Evolutionary conservation across 2,797 vertebrate genomes (phyloP), one percentile per base, ranked within the genome.

Genomic region (Gephyroberyx darwinii): DNA sequence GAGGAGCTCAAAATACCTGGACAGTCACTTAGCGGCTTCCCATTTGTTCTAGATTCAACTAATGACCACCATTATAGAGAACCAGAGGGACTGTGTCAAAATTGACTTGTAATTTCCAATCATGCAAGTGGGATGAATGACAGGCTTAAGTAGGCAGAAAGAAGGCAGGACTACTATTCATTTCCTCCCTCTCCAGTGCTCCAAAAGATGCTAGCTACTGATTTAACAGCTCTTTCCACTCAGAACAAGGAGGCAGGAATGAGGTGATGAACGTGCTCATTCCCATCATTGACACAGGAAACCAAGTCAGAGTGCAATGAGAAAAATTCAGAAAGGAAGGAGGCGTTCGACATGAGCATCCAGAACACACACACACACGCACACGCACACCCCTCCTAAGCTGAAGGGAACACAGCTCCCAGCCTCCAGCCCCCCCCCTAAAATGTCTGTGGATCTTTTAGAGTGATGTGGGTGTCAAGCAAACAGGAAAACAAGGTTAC

Each of bases 191-290:
- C 69, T 84, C 72, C 53, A 69, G 58, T 51, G 60, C 71, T 84
- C 65, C 20, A 57, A 78, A 74, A 47, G 47, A 75, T 78, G 57
- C 67, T 22, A 16, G 55, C 59, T 13, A 65, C 31, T 69, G 55
- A 68, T 73, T 59, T 79, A 61, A 82, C 52, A 71, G 26, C 69
- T 75, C 59, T 64, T 78, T 74, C 71, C 63, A 79, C 47, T 83
- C 4, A 20, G 74, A 81, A 74, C 68, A 77, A 71, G 26, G 39
- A 43, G 59, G 58, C 65, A 80, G 85, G 56, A 78, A 86, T 84
- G 80, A 87, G 35, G 69, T 78, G 71, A 90, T 88, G 78, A 84
- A 45, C 71, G 67, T 85, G 88, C 74, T 86, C 76, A 83, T 87
- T 88, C 66, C 64, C 22, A 1, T 74, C 59, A 52, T 33, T 70